Percentiles rank a stretch among this genome's conserved stretches.
Evolutionary conservation across 2,888 invertebrate genomes (phyloP).

Genomic region (Andrena chrysosceles): DNA sequence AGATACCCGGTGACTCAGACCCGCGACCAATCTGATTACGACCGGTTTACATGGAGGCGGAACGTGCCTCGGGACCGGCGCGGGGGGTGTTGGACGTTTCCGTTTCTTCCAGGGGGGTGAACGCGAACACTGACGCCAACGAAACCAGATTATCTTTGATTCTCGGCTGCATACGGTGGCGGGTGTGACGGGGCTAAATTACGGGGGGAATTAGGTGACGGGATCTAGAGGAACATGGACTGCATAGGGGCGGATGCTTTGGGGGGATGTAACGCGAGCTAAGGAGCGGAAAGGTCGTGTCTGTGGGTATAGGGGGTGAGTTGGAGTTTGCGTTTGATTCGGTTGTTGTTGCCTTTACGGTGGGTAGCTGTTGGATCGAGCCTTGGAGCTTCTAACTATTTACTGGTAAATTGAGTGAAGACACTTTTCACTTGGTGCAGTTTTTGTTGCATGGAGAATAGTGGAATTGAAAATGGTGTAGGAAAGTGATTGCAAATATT

Average conservation of each 20-base stretch:
- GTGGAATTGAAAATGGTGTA: too few relatives aligned
- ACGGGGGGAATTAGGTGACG: conserved; percentile 25
- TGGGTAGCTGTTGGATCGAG: too few relatives aligned
- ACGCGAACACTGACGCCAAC: conserved; percentile 36
- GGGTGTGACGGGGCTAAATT: conserved; percentile 20
- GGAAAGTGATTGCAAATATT: too few relatives aligned
- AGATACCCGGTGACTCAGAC: conserved; percentile 50
- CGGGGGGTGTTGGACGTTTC: conserved; percentile 2
- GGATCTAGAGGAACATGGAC: not conserved
- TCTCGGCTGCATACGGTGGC: conserved; percentile 26
- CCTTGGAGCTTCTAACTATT: too few relatives aligned
- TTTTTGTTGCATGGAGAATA: not conserved
- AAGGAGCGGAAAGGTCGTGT: not conserved
- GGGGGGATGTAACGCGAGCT: conserved; percentile 15
- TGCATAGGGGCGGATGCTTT: conserved; percentile 22
- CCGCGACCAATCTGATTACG: conserved; percentile 52
- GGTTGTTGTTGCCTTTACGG: too few relatives aligned
- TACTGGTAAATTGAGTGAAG: not conserved
- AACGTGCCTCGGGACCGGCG: not conserved
- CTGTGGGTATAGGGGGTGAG: not conserved
- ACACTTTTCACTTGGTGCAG: not conserved
- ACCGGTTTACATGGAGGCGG: conserved; percentile 28
- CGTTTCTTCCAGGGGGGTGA: conserved; percentile 40
- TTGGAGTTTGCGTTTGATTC: not conserved
- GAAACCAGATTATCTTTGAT: conserved; percentile 55